phyloP scores from a whole-genome alignment of 2,888 invertebrate genomes.

The Patella ulyssiponensis region DNA sequence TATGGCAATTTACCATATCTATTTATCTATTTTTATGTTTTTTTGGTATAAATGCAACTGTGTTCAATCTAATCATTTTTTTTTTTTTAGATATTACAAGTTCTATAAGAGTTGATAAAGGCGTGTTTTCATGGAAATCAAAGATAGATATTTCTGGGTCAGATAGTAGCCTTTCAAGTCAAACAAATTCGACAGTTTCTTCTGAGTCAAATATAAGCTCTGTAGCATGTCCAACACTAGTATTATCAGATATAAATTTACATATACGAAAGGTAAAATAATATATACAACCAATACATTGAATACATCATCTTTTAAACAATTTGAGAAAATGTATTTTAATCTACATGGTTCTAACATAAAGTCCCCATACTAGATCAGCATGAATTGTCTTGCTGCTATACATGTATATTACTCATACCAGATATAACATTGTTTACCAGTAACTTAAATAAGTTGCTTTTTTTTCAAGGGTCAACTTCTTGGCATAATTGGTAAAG shows the following conservation, averaged over 20 bases:
- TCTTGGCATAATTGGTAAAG: slow-evolving; percentile 88
- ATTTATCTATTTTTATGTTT: too few species aligned
- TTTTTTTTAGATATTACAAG: neutral
- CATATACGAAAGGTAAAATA: neutral
- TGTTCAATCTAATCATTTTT: neutral
- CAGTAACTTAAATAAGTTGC: neutral
- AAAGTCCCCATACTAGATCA: too few species aligned
- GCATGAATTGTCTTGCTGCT: too few species aligned
- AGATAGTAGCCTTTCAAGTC: too few species aligned
- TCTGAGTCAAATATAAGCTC: too few species aligned
- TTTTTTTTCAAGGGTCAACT: slow-evolving; percentile 64
- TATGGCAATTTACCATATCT: neutral
- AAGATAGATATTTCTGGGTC: neutral
- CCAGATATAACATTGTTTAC: neutral
- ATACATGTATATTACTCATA: too few species aligned
- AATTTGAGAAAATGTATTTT: neutral
- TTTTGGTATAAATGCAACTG: neutral
- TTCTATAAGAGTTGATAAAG: slow-evolving; percentile 8
- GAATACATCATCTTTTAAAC: neutral
- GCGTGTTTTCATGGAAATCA: neutral
- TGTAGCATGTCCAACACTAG: too few species aligned
- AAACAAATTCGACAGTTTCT: too few species aligned
- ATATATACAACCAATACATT: neutral
- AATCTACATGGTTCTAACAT: neutral
- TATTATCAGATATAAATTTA: slow-evolving; percentile 10